These are phyloP conservation scores for Tachysurus fulvidraco DNA, from an alignment of 2,113 vertebrate genomes.

Conservation along the genomic window DNA sequence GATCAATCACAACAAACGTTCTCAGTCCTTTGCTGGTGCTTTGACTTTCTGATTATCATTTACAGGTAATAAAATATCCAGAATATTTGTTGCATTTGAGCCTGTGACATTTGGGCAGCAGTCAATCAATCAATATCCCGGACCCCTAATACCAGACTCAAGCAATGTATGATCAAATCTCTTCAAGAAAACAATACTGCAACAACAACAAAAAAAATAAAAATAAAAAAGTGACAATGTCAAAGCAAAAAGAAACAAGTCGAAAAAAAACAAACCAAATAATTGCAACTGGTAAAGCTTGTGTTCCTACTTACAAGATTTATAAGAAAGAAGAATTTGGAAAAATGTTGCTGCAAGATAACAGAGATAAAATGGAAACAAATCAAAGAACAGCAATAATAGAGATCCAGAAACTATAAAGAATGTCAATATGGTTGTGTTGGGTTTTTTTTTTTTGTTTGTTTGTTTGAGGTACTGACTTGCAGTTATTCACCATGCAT, in stretches of 20 bases:
- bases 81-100: constrained; percentile 68
- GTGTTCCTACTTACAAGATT: constrained; percentile 94
- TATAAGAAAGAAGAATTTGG: constrained; percentile 97
- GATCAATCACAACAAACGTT: constrained; percentile 55
- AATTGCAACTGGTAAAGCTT: constrained; percentile 86
- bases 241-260: constrained; percentile 69
- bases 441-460: neutral
- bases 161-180: constrained; percentile 61
- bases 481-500: constrained; percentile 43
- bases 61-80: neutral
- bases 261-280: constrained; percentile 67
- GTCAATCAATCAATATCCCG: constrained; percentile 56
- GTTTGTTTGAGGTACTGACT: constrained; percentile 8
- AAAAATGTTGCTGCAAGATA: constrained; percentile 97
- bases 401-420: constrained; percentile 62
- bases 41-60: neutral
- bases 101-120: constrained; percentile 81
- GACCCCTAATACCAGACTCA: constrained; percentile 73
- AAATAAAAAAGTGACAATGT: constrained; percentile 71
- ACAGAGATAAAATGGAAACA: constrained; percentile 95
- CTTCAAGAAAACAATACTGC: constrained; percentile 78
- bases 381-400: constrained; percentile 91
- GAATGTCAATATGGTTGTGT: constrained; percentile 22
- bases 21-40: constrained; percentile 8
- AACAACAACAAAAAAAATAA: constrained; percentile 67